These are phyloP conservation scores for Bombus sylvicola DNA, from an alignment of 1,140 invertebrate species.

Conservation along the genomic window DNA sequence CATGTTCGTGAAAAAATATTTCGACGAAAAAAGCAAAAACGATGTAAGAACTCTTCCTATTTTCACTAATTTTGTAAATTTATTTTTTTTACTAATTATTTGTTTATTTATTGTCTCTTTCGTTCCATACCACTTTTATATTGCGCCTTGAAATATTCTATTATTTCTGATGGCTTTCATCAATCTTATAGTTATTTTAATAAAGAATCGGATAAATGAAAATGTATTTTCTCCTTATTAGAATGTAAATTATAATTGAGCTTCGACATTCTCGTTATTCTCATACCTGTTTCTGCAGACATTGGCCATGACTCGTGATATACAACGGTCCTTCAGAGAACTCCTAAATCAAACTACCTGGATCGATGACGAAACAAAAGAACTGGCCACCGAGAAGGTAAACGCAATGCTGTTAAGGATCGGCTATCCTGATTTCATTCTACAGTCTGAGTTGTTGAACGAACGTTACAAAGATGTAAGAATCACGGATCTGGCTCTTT, in stretches of 20 bases:
- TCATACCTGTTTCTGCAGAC: slow-evolving; percentile 83
- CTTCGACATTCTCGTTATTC: rapidly evolving
- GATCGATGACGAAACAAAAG: slow-evolving; percentile 92
- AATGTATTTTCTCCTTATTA: too few relatives aligned
- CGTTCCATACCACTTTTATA: too few relatives aligned
- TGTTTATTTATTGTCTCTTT: too few relatives aligned
- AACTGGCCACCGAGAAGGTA: slow-evolving; percentile 91
- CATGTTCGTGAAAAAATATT: slow-evolving; percentile 94
- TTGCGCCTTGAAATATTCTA: too few relatives aligned
- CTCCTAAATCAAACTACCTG: slow-evolving; percentile 89
- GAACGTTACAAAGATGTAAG: slow-evolving; percentile 89
- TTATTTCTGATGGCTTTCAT: too few relatives aligned
- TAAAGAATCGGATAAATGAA: too few relatives aligned
- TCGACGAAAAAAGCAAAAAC: slow-evolving; percentile 92
- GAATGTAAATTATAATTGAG: too few relatives aligned
- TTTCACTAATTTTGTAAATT: neutral
- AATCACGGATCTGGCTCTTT: neutral
- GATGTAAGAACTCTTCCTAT: slow-evolving; percentile 82
- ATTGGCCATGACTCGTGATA: slow-evolving; percentile 91
- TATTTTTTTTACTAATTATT: too few relatives aligned
- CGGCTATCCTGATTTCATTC: slow-evolving; percentile 94
- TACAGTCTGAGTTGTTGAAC: slow-evolving; percentile 88
- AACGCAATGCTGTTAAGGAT: slow-evolving; percentile 92
- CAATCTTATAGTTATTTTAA: too few relatives aligned
- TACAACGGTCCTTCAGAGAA: slow-evolving; percentile 89